These are phyloP conservation scores for Hypolimnas misippus DNA, from an alignment of 2,888 invertebrate genomes.

Conservation along the genomic window DNA sequence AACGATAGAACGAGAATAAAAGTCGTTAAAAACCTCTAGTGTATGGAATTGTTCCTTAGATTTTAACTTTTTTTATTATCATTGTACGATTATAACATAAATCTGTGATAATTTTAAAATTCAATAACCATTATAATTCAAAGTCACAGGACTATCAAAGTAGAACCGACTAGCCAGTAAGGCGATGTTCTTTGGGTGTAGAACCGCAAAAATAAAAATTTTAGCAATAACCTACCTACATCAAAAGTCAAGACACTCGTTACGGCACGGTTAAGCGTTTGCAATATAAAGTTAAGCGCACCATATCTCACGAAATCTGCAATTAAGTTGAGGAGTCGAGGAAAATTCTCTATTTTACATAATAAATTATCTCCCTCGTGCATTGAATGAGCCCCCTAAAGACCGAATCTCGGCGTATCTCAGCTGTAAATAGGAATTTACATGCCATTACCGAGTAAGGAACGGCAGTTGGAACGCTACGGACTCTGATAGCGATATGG, in stretches of 20 bases:
- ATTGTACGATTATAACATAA: no score
- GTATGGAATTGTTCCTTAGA: no score
- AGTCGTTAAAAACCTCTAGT: no score
- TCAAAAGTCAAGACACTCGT: neutral
- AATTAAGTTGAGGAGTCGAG: conserved; percentile 22
- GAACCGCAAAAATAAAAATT: neutral
- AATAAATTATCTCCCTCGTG: conserved; percentile 32
- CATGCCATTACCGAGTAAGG: conserved; percentile 51
- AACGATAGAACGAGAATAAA: no score
- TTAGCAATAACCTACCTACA: neutral
- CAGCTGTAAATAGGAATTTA: conserved; percentile 53
- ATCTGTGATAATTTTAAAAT: no score
- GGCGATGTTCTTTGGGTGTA: no score
- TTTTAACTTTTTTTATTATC: no score
- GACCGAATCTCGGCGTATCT: conserved; percentile 45
- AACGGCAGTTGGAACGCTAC: conserved; percentile 33
- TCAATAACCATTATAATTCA: no score
- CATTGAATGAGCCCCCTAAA: conserved; percentile 24
- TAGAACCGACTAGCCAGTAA: no score
- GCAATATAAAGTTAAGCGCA: conserved; percentile 7
- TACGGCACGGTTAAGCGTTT: conserved; percentile 6
- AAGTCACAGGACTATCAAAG: no score
- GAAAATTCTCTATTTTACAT: conserved; percentile 26
- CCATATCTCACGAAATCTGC: conserved; percentile 24
- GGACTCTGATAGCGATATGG: conserved; percentile 28